Conservation (phyloP, 2,113 vertebrate genomes). For the Protobothrops mucrosquamatus region DNA sequence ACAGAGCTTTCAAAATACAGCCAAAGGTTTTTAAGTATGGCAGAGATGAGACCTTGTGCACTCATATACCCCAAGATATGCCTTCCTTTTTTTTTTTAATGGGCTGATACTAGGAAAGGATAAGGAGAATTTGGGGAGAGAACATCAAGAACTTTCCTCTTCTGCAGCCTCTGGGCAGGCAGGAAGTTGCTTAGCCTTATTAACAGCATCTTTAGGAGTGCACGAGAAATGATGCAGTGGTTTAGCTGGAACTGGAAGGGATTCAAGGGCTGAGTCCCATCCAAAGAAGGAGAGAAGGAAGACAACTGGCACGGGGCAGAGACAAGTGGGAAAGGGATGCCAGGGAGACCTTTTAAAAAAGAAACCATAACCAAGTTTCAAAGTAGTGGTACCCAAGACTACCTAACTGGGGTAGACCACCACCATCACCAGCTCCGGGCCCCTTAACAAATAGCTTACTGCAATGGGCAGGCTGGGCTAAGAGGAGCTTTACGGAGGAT, state of each 20-base stretch:
- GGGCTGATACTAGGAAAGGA: background rate
- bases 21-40: background rate
- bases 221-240: conserved; percentile 81
- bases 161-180: conserved; percentile 53
- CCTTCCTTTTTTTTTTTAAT: too few relatives aligned
- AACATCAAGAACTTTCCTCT: conserved; percentile 75
- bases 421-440: background rate
- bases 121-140: conserved; percentile 2
- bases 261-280: conserved; percentile 72
- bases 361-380: conserved; percentile 50
- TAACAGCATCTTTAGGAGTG: conserved; percentile 75
- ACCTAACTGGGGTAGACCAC: background rate
- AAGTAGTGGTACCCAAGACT: conserved; percentile 23
- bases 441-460: conserved; percentile 26
- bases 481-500: conserved; percentile 11
- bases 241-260: conserved; percentile 74
- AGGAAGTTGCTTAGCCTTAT: conserved; percentile 65
- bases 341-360: background rate
- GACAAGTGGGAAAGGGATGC: background rate
- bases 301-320: background rate
- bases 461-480: conserved; percentile 19
- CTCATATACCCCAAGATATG: background rate
- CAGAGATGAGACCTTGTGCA: background rate
- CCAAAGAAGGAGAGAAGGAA: conserved; percentile 28
- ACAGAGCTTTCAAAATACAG: conserved; percentile 23